Evolutionary conservation across 2,113 vertebrate genomes (phyloP), one percentile per base, ranked within the genome.

Genomic region (Manacus vitellinus): DNA sequence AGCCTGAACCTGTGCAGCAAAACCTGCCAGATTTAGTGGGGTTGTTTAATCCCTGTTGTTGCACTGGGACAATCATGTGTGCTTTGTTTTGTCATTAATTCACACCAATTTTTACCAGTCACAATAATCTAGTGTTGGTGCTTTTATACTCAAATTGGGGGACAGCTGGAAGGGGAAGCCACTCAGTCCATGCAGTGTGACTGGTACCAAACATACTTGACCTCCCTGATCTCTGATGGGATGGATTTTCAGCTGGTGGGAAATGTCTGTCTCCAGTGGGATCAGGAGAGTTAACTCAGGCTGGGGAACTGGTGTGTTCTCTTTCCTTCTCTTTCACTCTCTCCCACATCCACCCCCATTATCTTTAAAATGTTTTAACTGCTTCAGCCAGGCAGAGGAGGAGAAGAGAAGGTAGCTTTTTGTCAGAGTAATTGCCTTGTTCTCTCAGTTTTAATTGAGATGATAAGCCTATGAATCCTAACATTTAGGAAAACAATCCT

Each of bases 311-410:
- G 46, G 33, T 43, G 46, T 43, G 24, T 70, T 88, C 87, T 82
- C 47, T 77, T 72, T 73, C n/a, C 58, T 88, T 80, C 87, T 72
- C 67, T 88, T 89, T 77, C 78, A 52, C 77, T 93, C 85, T 65
- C 71, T 85, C 92, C 94, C 91, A 95, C 91, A 52, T 70, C 76
- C 85, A 77, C 68, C 83, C 59, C 46, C 76, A 20, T 54, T 87
- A 59, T 68, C 81, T 86, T 88, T 76, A 46, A 89, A 73, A 52
- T 61, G 61, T 46, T 89, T 93, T 71, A 77, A 58, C 33, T 77
- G 55, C 62, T 95, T 82, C 47, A 41, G 0, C 66, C 85, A 63
- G 88, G 85, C 76, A 89, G 88, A 71, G 56, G 52, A 91, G 51
- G 49, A 88, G 73, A 54, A 41, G 61, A 85, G 79, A 66, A 47